Conservation (phyloP, 1,140 invertebrate genomes). For the Pomacea maculata region DNA sequence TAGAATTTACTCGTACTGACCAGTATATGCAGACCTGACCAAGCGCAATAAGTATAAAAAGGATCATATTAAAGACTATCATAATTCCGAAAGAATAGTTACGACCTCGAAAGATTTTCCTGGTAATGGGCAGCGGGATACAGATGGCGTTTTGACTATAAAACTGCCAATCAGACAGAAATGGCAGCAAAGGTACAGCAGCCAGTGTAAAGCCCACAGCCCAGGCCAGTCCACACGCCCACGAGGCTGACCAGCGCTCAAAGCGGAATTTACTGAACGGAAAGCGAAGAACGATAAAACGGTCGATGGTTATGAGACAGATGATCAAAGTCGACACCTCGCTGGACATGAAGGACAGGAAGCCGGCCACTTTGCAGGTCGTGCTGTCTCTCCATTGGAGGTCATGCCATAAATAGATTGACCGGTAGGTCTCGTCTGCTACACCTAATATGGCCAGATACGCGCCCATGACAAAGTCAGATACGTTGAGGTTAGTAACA, state of each 20-base stretch:
- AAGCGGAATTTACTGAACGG: slow-evolving; percentile 35
- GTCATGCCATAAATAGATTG: too few relatives aligned
- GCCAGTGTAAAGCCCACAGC: slow-evolving; percentile 27
- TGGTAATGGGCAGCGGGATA: slow-evolving; percentile 34
- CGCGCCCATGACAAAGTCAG: slow-evolving; percentile 26
- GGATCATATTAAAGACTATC: slow-evolving; percentile 32
- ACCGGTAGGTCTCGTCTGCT: too few relatives aligned
- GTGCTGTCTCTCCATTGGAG: too few relatives aligned
- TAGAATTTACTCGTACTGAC: slow-evolving; percentile 17
- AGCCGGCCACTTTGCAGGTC: too few relatives aligned
- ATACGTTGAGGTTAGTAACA: slow-evolving; percentile 39
- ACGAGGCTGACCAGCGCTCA: not conserved
- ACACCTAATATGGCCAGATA: slow-evolving; percentile 16
- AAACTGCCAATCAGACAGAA: slow-evolving; percentile 19
- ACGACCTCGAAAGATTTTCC: slow-evolving; percentile 21
- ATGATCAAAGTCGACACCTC: too few relatives aligned
- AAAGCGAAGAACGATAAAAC: slow-evolving; percentile 26
- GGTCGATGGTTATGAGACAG: too few relatives aligned
- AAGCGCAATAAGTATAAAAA: slow-evolving; percentile 33
- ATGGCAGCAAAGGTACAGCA: slow-evolving; percentile 19
- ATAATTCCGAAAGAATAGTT: slow-evolving; percentile 36
- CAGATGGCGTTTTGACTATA: slow-evolving; percentile 36
- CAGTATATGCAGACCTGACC: slow-evolving; percentile 37
- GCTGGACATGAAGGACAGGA: too few relatives aligned
- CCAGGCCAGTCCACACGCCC: slow-evolving; percentile 16